phyloP scores from a whole-genome alignment of 2,797 vertebrate genomes.

The Xenopus petersii region DNA sequence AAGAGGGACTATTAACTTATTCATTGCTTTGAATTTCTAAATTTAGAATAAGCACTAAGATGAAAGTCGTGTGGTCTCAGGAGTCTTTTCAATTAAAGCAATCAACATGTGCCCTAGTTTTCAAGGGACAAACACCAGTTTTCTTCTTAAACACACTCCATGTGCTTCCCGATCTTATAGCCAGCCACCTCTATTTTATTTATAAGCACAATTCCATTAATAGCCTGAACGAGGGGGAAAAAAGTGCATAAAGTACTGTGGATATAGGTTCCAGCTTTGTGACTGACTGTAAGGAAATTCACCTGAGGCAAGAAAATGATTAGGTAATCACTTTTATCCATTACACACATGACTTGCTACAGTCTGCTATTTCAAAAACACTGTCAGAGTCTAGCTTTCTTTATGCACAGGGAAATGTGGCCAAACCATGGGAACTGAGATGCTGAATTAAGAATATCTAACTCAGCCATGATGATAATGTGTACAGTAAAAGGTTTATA shows the following conservation, averaged over 20 bases:
- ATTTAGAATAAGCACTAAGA: constrained; percentile 40
- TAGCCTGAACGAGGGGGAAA: neutral
- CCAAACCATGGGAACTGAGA: too few species aligned
- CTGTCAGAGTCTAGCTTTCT: constrained; percentile 1
- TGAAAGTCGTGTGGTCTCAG: constrained; percentile 34
- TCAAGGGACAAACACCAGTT: constrained; percentile 27
- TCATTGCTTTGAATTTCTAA: constrained; percentile 45
- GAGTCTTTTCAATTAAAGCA: constrained; percentile 40
- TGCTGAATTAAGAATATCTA: too few species aligned
- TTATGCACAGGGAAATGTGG: neutral
- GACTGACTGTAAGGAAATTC: constrained; percentile 23
- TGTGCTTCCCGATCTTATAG: constrained; percentile 1
- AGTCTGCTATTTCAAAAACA: constrained; percentile 2
- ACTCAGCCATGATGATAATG: too few species aligned
- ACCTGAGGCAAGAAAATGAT: constrained; percentile 29
- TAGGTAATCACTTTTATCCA: constrained; percentile 30
- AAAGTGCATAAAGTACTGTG: constrained; percentile 11
- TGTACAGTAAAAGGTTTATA: too few species aligned
- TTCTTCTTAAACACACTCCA: constrained; percentile 28
- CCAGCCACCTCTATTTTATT: constrained; percentile 29
- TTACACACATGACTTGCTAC: constrained; percentile 32
- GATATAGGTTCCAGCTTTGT: constrained; percentile 17
- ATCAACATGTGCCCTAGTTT: constrained; percentile 44
- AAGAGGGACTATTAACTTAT: constrained; percentile 45
- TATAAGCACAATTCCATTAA: constrained; percentile 15